phyloP scores from a whole-genome alignment of 2,797 vertebrate species.

The Pachyuromys duprasi region DNA sequence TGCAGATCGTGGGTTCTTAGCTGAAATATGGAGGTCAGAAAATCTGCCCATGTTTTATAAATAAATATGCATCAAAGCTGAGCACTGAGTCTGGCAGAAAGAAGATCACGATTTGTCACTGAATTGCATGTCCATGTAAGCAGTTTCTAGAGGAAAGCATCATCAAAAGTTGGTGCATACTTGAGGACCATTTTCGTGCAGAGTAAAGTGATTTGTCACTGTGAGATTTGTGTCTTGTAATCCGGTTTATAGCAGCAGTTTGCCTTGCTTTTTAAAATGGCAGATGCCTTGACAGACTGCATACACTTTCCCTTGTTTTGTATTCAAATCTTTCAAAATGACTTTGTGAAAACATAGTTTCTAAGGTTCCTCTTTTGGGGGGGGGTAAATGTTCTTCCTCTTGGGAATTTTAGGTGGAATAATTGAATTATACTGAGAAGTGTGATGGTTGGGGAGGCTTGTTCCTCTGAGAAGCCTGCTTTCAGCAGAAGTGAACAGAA shows the following conservation, averaged over 20 bases:
- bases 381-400: conserved; percentile 37
- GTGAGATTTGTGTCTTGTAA: background rate
- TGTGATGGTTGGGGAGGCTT: conserved; percentile 55
- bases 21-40: background rate
- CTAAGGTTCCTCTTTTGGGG: background rate
- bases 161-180: background rate
- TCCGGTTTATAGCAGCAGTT: background rate
- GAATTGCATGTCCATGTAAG: background rate
- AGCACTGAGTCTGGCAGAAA: background rate
- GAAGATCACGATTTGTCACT: background rate
- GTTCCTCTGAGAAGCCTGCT: conserved; percentile 43
- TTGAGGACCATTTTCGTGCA: background rate
- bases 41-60: background rate
- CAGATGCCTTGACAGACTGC: background rate
- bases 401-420: conserved; percentile 60
- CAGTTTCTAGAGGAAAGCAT: background rate
- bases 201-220: background rate
- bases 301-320: background rate
- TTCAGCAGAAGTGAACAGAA: conserved; percentile 20
- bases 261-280: background rate
- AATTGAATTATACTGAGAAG: conserved; percentile 68
- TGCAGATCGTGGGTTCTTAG: background rate
- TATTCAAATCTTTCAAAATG: background rate
- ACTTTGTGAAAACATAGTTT: conserved; percentile 6
- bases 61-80: background rate